These are phyloP conservation scores for Campoplex capitator DNA, from an alignment of 2,888 invertebrate genomes.

Conservation along the genomic window DNA sequence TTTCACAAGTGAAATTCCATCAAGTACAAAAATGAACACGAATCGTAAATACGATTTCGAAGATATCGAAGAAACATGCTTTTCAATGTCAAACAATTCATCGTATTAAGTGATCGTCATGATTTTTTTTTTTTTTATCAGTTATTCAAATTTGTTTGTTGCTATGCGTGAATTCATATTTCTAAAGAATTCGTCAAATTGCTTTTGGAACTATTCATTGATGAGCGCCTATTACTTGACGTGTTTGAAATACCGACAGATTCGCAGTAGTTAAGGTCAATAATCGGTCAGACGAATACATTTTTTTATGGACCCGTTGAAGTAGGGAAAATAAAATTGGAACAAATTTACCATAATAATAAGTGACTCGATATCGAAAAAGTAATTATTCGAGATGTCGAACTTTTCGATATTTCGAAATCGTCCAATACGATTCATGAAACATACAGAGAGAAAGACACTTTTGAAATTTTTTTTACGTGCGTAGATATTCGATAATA, in stretches of 20 bases:
- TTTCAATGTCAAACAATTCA: neutral
- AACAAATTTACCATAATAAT: neutral
- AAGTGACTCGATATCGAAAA: neutral
- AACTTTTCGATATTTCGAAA: constrained; percentile 6
- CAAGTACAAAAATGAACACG: neutral
- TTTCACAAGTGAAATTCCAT: constrained; percentile 2
- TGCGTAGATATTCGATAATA: constrained; percentile 56
- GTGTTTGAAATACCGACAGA: neutral
- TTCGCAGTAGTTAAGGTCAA: neutral
- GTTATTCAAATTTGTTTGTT: neutral
- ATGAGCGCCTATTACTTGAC: neutral
- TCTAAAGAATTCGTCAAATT: neutral
- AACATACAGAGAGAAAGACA: constrained; percentile 22
- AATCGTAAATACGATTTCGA: neutral
- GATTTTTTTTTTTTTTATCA: neutral
- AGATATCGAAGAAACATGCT: neutral
- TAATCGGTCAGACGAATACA: neutral
- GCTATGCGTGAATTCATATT: neutral
- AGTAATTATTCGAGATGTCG: neutral
- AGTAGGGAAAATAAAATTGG: neutral
- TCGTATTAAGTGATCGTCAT: too few species aligned
- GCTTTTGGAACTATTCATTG: neutral
- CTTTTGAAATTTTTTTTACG: constrained; percentile 32
- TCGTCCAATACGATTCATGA: neutral
- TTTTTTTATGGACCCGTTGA: neutral